phyloP scores from a whole-genome alignment of 2,888 invertebrate genomes.

The Mythimna ferrago region DNA sequence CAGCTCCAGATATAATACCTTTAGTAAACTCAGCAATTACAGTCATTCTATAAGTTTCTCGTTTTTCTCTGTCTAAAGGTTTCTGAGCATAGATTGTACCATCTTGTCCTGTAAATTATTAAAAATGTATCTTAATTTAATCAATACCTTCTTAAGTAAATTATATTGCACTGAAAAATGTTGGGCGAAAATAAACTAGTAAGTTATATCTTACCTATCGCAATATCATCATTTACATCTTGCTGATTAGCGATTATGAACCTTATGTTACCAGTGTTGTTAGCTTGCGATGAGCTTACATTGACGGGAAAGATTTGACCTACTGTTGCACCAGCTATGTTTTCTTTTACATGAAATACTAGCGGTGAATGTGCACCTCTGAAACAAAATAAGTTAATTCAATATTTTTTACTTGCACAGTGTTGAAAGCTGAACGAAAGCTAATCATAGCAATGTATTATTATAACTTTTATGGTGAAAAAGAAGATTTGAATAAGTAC shows the following conservation, averaged over 20 bases:
- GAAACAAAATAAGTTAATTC: conserved; percentile 63
- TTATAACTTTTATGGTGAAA: no score
- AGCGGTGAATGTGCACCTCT: conserved; percentile 94
- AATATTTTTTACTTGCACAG: neutral
- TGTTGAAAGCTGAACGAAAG: neutral
- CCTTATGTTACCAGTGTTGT: conserved; percentile 89
- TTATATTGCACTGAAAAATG: neutral
- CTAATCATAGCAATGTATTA: neutral
- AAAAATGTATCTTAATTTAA: neutral
- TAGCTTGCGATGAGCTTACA: conserved; percentile 76
- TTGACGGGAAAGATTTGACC: conserved; percentile 93
- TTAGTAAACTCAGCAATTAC: conserved; percentile 95
- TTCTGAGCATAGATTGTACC: conserved; percentile 95
- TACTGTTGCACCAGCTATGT: conserved; percentile 93
- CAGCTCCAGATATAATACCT: conserved; percentile 93
- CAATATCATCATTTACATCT: conserved; percentile 95
- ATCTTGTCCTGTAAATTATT: conserved; percentile 88
- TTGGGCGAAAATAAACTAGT: neutral
- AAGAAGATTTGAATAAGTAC: neutral
- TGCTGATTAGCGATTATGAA: conserved; percentile 96
- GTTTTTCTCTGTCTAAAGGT: conserved; percentile 94
- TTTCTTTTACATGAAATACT: conserved; percentile 94
- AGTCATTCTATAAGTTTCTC: conserved; percentile 94
- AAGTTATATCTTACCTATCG: conserved; percentile 90
- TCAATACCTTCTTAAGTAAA: neutral